These are phyloP conservation scores for Tachina grossa DNA, from an alignment of 2,888 invertebrate species.

Conservation along the genomic window DNA sequence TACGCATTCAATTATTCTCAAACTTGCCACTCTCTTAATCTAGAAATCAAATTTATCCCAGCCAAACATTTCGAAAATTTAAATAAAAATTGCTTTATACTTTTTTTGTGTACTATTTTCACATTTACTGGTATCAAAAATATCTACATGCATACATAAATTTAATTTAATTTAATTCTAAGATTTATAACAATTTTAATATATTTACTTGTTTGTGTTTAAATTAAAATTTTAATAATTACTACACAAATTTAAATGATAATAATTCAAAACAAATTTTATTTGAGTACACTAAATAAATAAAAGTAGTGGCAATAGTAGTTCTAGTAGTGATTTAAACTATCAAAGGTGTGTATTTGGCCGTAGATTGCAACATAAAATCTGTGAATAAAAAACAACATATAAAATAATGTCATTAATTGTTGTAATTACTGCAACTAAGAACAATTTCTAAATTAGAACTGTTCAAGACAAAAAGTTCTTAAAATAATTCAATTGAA, in stretches of 20 bases:
- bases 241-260: constrained; percentile 39
- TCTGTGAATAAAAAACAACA: constrained; percentile 82
- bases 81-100: not conserved
- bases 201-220: constrained; percentile 10
- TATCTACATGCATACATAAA: constrained; percentile 32
- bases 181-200: constrained; percentile 4
- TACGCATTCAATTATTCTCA: too few species aligned
- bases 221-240: not conserved
- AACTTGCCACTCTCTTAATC: too few species aligned
- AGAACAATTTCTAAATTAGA: not conserved
- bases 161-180: constrained; percentile 20
- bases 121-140: constrained; percentile 24
- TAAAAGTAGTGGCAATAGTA: constrained; percentile 31
- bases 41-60: not conserved
- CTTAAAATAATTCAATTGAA: not conserved
- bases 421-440: constrained; percentile 10
- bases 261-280: constrained; percentile 50
- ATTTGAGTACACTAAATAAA: constrained; percentile 31
- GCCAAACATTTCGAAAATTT: not conserved
- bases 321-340: constrained; percentile 65
- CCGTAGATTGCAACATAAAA: constrained; percentile 82
- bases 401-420: constrained; percentile 75
- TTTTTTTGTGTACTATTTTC: not conserved
- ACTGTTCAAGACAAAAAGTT: not conserved
- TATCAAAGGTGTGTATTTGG: constrained; percentile 81